Base-by-base conservation (phyloP, 2,888 invertebrate species). In the Drosophila putrida region DNA sequence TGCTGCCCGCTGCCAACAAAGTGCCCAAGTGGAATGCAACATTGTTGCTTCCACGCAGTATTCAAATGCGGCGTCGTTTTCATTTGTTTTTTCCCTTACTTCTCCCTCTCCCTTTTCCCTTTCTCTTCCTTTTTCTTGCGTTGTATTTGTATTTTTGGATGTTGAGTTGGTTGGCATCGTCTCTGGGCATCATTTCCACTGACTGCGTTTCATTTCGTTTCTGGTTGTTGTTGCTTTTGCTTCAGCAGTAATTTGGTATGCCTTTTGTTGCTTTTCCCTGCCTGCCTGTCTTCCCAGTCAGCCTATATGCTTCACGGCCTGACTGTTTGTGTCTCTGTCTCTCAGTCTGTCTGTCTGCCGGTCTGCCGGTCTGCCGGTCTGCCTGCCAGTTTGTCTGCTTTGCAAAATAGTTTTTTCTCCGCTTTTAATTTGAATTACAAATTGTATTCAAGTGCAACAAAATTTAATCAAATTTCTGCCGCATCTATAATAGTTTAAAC, bases 391-490 rank as follows among this genome's bases (percentile, higher is more conserved):
- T 27, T 41, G 33, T 43, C 39, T 41, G 35, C 27, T 38, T 13
- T 36, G 10, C 39, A 65, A 53, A 50, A 68, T 60, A 77, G 80
- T 80, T 47, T 33, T 31, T 49, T 83, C 82, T 75, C 71, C 80
- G 73, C 87, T 84, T 85, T 85, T 86, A 87, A 87, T 84, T 87
- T 84, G 87, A 84, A 84, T 87, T 84, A 83, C 84, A 84, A 84
- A 84, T 84, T 84, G 79, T 80, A 68, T 71, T 74, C 78, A 71
- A 79, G 74, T 75, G 63, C 70, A 72, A 64, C 63, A 77, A 71
- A 83, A 77, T 81, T 72, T 79, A 83, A 83, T 84, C 84, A 83
- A 86, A 81, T 83, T 72, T 66, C 54, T 72, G 69, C 71, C 62
- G 54, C 36, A 43, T 44, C 61, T 44, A 43, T 41, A 62, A 63